phyloP scores from a whole-genome alignment of 2,113 vertebrate genomes.

The Callipepla californica region DNA sequence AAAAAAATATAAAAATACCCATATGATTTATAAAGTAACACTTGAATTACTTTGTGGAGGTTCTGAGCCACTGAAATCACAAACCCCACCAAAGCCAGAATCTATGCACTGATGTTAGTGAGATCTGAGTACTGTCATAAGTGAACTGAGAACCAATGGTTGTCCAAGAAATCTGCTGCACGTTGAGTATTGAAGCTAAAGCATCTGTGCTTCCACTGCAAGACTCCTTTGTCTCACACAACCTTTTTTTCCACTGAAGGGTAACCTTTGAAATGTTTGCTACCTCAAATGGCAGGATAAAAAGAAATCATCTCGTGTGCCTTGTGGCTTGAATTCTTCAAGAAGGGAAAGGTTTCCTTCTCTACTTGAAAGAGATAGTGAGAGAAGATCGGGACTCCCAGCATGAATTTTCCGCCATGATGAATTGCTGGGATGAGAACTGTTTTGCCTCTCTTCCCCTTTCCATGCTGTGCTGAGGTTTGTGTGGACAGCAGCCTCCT shows the following conservation, averaged over 20 bases:
- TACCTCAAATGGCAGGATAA: not conserved
- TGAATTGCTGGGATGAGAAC: conserved; percentile 27
- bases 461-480: conserved; percentile 53
- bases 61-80: not conserved
- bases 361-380: not conserved
- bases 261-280: not conserved
- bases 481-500: conserved; percentile 60
- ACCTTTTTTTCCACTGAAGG: not conserved
- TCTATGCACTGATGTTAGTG: not conserved
- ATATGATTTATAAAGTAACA: not conserved
- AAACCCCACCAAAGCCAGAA: not conserved
- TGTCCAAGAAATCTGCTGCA: not conserved
- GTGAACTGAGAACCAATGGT: not conserved
- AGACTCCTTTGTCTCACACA: not conserved
- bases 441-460: conserved; percentile 47
- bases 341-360: not conserved
- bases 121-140: not conserved
- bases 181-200: not conserved
- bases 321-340: not conserved
- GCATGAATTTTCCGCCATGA: not conserved
- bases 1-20: not conserved
- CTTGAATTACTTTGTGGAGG: not conserved
- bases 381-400: not conserved
- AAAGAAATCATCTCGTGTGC: not conserved
- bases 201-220: not conserved